These are phyloP conservation scores for Drusus annulatus DNA, from an alignment of 1,140 invertebrate genomes.

Conservation along the genomic window DNA sequence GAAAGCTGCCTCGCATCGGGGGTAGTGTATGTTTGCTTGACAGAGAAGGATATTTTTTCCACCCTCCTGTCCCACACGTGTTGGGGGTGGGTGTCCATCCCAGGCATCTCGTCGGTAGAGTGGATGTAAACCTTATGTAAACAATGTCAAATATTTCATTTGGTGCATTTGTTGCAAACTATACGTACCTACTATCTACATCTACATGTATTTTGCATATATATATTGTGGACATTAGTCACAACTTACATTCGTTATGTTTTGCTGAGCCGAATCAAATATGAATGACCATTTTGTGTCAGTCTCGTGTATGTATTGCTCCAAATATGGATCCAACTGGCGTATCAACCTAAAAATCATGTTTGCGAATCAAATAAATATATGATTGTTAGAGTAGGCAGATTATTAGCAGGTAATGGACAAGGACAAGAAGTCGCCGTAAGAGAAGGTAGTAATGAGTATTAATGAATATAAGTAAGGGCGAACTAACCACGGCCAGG, in stretches of 20 bases:
- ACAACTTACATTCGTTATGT: constrained; percentile 69
- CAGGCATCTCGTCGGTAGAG: constrained; percentile 77
- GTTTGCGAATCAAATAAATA: no score
- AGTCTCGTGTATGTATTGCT: constrained; percentile 75
- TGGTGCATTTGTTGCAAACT: no score
- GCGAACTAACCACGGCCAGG: constrained; percentile 69
- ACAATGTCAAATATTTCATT: no score
- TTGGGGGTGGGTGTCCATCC: constrained; percentile 76
- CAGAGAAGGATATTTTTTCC: constrained; percentile 77
- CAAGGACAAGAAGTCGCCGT: no score
- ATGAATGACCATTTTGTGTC: constrained; percentile 75
- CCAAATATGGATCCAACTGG: constrained; percentile 66
- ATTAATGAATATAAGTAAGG: no score
- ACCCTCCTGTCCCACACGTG: constrained; percentile 77
- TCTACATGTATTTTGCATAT: no score
- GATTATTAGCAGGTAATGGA: no score
- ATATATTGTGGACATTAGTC: no score
- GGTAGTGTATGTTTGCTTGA: constrained; percentile 82
- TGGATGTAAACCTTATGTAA: constrained; percentile 75
- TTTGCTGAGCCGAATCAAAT: constrained; percentile 69
- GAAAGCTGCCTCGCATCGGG: constrained; percentile 78
- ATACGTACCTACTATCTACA: no score
- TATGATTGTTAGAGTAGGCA: no score
- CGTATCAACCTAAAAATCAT: constrained; percentile 63
- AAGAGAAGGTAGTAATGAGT: no score